These are phyloP conservation scores for Eristalinus sepulchralis DNA, from an alignment of 2,888 invertebrate species.

Conservation along the genomic window DNA sequence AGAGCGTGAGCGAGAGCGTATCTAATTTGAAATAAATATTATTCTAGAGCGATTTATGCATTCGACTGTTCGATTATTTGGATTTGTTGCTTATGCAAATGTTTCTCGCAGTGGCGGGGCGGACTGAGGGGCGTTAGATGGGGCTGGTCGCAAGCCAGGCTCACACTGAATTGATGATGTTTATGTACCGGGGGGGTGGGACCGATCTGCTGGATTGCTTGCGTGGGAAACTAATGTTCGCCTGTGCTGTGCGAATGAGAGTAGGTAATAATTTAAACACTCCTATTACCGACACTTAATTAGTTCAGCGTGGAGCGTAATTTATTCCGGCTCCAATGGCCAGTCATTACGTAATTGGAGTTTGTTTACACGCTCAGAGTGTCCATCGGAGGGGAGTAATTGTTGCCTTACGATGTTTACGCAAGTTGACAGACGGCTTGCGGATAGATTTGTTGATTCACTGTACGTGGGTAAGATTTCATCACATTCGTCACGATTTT, in stretches of 20 bases:
- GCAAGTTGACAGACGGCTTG: background rate
- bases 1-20: conserved; percentile 17
- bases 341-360: background rate
- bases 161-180: background rate
- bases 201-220: background rate
- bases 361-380: background rate
- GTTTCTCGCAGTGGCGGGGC: background rate
- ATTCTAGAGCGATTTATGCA: conserved; percentile 44
- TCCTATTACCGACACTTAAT: background rate
- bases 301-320: background rate
- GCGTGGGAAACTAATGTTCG: background rate
- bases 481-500: no score
- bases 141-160: background rate
- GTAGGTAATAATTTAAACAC: background rate
- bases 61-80: conserved; percentile 22
- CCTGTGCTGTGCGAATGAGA: background rate
- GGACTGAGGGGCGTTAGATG: no score
- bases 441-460: background rate
- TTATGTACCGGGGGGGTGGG: background rate
- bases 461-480: no score
- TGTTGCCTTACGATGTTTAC: background rate
- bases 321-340: background rate
- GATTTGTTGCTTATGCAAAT: conserved; percentile 8
- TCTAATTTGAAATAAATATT: conserved; percentile 62
- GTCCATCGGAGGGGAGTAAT: background rate